Evolutionary conservation across 2,888 invertebrate genomes (phyloP), one percentile per base, ranked within the genome.

Genomic region (Griposia aprilina): DNA sequence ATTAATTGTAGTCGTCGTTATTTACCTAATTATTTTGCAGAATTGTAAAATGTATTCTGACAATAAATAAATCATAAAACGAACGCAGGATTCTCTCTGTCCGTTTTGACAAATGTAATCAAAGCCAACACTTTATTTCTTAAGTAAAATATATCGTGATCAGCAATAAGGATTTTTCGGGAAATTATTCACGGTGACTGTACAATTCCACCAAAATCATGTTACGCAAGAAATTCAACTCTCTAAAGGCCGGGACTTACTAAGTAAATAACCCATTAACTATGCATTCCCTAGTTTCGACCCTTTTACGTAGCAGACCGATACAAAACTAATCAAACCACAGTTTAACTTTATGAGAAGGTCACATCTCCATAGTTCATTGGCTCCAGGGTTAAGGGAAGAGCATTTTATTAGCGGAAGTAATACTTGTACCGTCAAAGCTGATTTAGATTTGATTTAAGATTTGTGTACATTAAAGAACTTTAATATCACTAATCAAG

Each of bases 391-490:
- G 90, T 94, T 93, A 94, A 94, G 94, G 94, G 93, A 89, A 91
- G 90, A 91, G 89, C 88, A 91, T 94, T 95, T 95, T 95, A 96
- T 94, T 94, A 91, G 93, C 95, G 96, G 96, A 96, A 95, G 95
- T 94, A 95, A 95, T 95, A 90, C 82, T 77, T 50, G 41, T 60
- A 74, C 92, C 90, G 91, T 93, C 93, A 95, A 95, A 95, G 92
- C 93, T 94, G 94, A 96, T 95, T 96, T 92, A 91, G 91, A 94
- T 95, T 95, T 96, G 95, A 96, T 96, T 96, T 95, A 96, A 92
- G 92, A 93, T 91, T 90, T 90, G 88, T 90, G 89, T 90, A 93
- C 94, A 93, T 94, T 94, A 94, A 94, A 95, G 92, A 94, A 94
- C 88, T 91, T 88, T 90, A 90, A 91, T 89, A 87, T 85, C 74